Evolutionary conservation across 2,888 invertebrate species (phyloP), one percentile per base, ranked within the genome.

Genomic region (Drosophila prolongata): DNA sequence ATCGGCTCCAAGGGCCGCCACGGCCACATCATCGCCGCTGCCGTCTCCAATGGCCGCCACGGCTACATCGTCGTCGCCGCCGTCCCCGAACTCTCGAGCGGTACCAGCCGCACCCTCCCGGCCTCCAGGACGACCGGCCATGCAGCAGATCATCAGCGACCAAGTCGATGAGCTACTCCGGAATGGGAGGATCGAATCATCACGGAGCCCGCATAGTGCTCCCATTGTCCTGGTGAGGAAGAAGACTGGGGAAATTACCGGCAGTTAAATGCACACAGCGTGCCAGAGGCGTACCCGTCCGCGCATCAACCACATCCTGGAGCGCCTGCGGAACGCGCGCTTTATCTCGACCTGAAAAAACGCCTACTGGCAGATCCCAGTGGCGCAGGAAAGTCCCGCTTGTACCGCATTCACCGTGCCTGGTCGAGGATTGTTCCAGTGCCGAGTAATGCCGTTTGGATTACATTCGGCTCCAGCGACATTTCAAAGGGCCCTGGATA

Each of bases 171-270:
- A 37, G 5, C 38, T n/a, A 13, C n/a, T n/a, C 38, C 19, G 19
- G 19, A 2, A 19, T 19, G 19, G 19, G 19, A 19, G 19, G 19
- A 19, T 19, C 19, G 19, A 19, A 19, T 2, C 19, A 19, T 19
- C 19, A 19, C 19, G 19, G 19, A 19, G 19, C 19, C 19, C 19
- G 19, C 19, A 19, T 19, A 40, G 38, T 40, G 38, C 38, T n/a
- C n/a, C 38, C n/a, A 40, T 40, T 44, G 44, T 24, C 16, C 44
- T 44, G 9, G 44, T 44, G 8, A n/a, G 27, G 24, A 27, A 27
- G 46, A 46, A 46, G 46, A 46, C 46, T 13, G 46, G 8, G n/a
- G 46, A 46, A 8, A n/a, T 27, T 27, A n/a, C 13, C 13, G 46
- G 46, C 46, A 46, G 46, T 16, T 40, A 37, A 11, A 37, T 1